Percentiles rank a stretch among this genome's conserved stretches.
phyloP scores from a whole-genome alignment of 2,888 invertebrate species.

The Dryadula phaetusa region DNA sequence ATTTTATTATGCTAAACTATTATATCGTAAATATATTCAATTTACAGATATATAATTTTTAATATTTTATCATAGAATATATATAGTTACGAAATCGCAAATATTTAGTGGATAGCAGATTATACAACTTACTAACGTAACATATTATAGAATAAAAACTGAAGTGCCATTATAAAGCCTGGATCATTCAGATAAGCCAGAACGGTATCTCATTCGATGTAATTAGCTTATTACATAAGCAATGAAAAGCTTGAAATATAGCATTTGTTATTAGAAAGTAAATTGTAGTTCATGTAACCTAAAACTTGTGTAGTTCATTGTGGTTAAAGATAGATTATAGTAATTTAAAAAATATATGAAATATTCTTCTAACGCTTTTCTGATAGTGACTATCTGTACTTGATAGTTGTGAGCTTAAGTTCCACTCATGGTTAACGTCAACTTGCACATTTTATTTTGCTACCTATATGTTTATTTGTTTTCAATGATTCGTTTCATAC shows the following conservation, averaged over 20 bases:
- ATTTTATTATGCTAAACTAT: too few relatives aligned
- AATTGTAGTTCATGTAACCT: slow-evolving; percentile 52
- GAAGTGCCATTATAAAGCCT: slow-evolving; percentile 51
- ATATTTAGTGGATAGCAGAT: slow-evolving; percentile 5
- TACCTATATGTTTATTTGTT: too few relatives aligned
- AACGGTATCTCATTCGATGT: slow-evolving; percentile 41
- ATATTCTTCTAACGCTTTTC: too few relatives aligned
- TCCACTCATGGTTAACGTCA: too few relatives aligned
- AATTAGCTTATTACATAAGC: slow-evolving; percentile 38
- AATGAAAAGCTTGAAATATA: slow-evolving; percentile 38
- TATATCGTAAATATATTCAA: too few relatives aligned
- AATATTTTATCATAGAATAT: background rate
- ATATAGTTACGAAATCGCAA: background rate
- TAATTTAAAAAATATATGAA: background rate
- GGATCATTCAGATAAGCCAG: slow-evolving; percentile 46
- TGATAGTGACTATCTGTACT: too few relatives aligned
- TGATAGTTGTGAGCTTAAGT: too few relatives aligned
- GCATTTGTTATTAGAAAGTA: slow-evolving; percentile 60
- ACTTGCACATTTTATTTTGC: too few relatives aligned
- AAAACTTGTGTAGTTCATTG: background rate
- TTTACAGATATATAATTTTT: too few relatives aligned
- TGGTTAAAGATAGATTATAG: background rate
- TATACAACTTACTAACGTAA: background rate
- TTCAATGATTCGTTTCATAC: too few relatives aligned
- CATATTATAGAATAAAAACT: slow-evolving; percentile 43